phyloP scores from a whole-genome alignment of 2,113 vertebrate genomes.

The Heterochromis multidens region DNA sequence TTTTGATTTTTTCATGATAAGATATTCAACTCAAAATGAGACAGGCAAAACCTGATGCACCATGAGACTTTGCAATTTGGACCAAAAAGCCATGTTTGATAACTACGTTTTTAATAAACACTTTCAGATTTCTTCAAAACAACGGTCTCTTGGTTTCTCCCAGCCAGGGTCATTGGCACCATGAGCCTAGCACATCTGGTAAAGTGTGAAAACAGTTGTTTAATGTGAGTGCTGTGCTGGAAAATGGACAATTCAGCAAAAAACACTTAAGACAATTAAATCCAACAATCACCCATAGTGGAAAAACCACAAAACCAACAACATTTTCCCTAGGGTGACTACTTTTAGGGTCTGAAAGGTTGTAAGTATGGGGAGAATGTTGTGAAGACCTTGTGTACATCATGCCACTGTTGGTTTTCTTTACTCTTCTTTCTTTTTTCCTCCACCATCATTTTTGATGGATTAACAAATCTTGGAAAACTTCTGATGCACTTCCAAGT shows the following conservation, averaged over 20 bases:
- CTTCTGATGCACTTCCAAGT: not conserved
- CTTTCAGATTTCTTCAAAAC: not conserved
- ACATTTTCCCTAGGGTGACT: not conserved
- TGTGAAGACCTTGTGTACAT: not conserved
- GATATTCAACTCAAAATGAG: not conserved
- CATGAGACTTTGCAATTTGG: not conserved
- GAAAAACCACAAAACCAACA: not conserved
- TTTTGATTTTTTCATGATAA: not conserved
- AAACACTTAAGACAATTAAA: not conserved
- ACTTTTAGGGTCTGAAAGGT: not conserved
- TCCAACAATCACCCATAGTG: not conserved
- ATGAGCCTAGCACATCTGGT: slow-evolving; percentile 30
- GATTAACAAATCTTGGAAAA: not conserved
- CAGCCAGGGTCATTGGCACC: not conserved
- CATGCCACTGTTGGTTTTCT: not conserved
- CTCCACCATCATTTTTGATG: not conserved
- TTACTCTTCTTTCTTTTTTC: not conserved
- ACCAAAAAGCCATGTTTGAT: not conserved
- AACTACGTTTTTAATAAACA: not conserved
- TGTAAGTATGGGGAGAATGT: not conserved
- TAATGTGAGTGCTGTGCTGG: not conserved
- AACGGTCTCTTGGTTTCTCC: not conserved
- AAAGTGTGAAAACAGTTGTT: slow-evolving; percentile 34
- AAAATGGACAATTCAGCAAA: slow-evolving; percentile 25
- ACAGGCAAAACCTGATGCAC: not conserved